These are phyloP conservation scores for Tetragonisca angustula DNA, from an alignment of 2,888 invertebrate species.

Conservation along the genomic window DNA sequence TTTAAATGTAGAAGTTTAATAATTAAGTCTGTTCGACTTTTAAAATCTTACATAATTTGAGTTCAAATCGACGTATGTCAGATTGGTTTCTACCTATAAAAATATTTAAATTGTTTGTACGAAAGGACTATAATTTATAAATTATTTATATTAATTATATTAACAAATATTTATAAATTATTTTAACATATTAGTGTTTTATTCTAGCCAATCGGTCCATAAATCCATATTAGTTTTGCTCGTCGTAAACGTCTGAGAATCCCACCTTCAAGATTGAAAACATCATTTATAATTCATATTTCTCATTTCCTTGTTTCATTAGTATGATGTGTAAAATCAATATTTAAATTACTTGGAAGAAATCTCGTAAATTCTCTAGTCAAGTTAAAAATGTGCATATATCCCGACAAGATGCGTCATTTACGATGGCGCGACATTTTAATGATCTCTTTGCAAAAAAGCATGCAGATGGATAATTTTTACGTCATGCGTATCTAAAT, in stretches of 20 bases:
- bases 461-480: neutral
- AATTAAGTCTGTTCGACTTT: too few species aligned
- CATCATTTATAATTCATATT: neutral
- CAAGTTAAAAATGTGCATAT: too few species aligned
- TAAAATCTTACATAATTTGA: too few species aligned
- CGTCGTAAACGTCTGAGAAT: neutral
- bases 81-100: too few species aligned
- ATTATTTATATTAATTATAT: too few species aligned
- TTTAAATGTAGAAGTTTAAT: too few species aligned
- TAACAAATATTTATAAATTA: too few species aligned
- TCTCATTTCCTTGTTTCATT: neutral
- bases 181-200: too few species aligned
- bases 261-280: neutral
- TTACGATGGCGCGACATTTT: neutral
- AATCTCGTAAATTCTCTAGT: neutral
- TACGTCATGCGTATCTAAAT: too few species aligned
- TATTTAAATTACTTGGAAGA: neutral
- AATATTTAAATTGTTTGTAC: too few species aligned
- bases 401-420: neutral
- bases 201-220: neutral
- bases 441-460: neutral
- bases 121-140: too few species aligned
- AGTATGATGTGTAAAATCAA: neutral
- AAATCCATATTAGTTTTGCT: neutral
- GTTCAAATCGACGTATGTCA: too few species aligned